Conservation (phyloP, 2,797 vertebrate genomes). For the Cygnus olor region DNA sequence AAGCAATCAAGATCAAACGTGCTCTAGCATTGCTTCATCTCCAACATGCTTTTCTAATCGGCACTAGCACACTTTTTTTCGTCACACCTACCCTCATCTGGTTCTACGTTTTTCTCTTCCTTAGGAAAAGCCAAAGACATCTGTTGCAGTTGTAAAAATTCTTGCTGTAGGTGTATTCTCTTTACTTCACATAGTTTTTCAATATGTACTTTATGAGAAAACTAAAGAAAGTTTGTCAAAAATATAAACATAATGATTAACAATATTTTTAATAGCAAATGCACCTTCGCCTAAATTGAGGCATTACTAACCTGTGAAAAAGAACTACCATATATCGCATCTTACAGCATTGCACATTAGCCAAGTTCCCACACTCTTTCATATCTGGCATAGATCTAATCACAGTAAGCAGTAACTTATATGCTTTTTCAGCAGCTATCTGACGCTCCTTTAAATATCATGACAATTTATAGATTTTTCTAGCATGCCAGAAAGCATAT, state of each 20-base stretch:
- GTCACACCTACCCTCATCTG: constrained; percentile 72
- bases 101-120: constrained; percentile 27
- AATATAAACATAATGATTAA: not conserved
- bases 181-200: constrained; percentile 90
- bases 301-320: not conserved
- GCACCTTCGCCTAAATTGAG: not conserved
- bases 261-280: not conserved
- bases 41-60: not conserved
- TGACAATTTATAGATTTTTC: not conserved
- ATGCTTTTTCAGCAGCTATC: not conserved
- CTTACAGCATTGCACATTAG: not conserved
- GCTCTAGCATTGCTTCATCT: not conserved
- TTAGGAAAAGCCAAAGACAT: constrained; percentile 71
- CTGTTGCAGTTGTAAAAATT: constrained; percentile 77
- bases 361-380: not conserved
- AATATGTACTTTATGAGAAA: constrained; percentile 85
- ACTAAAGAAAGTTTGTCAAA: constrained; percentile 73
- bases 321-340: accelerated
- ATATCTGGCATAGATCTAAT: not conserved
- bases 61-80: not conserved
- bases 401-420: not conserved
- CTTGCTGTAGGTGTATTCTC: constrained; percentile 83
- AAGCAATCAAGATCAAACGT: not conserved
- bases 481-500: not conserved
- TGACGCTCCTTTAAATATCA: not conserved